Conservation (phyloP, 2,888 invertebrate species). For the Cryptosula pallasiana region DNA sequence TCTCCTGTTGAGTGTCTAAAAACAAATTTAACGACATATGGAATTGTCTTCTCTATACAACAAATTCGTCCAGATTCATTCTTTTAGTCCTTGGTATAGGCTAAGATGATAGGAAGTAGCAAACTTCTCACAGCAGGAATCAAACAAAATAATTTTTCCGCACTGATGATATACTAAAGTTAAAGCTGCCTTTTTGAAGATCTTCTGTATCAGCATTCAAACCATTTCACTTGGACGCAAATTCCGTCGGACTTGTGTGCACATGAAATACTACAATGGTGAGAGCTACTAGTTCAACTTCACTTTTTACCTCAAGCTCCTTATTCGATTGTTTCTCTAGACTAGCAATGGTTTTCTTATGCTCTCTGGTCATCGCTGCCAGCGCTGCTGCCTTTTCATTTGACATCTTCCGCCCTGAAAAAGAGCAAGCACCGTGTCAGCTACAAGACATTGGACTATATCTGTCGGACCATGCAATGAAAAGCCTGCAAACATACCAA, state of each 20-base stretch:
- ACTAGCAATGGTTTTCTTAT: slow-evolving; percentile 36
- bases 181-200: no score
- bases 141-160: not conserved
- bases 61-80: no score
- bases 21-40: no score
- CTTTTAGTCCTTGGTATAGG: no score
- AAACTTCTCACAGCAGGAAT: not conserved
- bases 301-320: slow-evolving; percentile 40
- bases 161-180: no score
- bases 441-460: not conserved
- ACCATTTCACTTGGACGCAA: no score
- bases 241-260: no score
- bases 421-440: not conserved
- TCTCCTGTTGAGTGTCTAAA: slow-evolving; percentile 36
- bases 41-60: no score
- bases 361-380: slow-evolving; percentile 34
- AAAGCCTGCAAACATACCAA: slow-evolving; percentile 12
- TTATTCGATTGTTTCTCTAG: slow-evolving; percentile 45
- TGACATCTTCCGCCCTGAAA: slow-evolving; percentile 36
- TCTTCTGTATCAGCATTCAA: no score
- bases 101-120: no score
- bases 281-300: not conserved
- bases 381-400: slow-evolving; percentile 41
- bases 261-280: no score
- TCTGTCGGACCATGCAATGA: no score